Conservation (phyloP, 2,797 vertebrate genomes). For the Miichthys miiuy region DNA sequence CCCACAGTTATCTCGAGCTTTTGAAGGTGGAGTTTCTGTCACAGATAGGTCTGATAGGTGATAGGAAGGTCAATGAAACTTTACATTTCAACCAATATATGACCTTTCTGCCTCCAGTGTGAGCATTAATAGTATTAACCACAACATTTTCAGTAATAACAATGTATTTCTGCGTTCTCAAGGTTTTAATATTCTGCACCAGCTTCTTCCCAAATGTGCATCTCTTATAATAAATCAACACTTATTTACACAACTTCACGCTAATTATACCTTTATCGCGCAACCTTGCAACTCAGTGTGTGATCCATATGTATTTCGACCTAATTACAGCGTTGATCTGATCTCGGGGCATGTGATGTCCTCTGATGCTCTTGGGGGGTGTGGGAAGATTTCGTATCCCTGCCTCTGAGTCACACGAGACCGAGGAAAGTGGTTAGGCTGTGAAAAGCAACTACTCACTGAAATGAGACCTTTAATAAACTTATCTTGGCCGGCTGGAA, state of each 20-base stretch:
- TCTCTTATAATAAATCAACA: slow-evolving; percentile 17
- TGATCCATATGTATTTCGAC: slow-evolving; percentile 62
- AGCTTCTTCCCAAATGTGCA: slow-evolving; percentile 14
- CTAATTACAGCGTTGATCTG: slow-evolving; percentile 70
- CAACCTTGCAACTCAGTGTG: slow-evolving; percentile 54
- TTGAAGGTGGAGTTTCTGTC: slow-evolving; percentile 31
- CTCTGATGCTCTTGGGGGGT: slow-evolving; percentile 32
- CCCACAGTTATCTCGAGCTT: slow-evolving; percentile 50
- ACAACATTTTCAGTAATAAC: neutral
- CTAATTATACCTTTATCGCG: slow-evolving; percentile 64
- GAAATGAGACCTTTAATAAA: slow-evolving; percentile 79
- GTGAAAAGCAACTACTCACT: slow-evolving; percentile 57
- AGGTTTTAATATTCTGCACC: neutral
- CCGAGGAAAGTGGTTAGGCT: slow-evolving; percentile 67
- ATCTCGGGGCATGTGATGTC: slow-evolving; percentile 48
- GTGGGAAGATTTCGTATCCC: slow-evolving; percentile 71
- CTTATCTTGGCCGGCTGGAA: slow-evolving; percentile 66
- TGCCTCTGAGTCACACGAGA: slow-evolving; percentile 71
- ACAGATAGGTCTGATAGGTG: slow-evolving; percentile 19
- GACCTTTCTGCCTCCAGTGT: neutral
- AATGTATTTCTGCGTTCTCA: neutral
- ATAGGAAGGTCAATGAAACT: slow-evolving; percentile 42
- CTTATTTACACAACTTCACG: slow-evolving; percentile 33
- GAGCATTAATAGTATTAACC: neutral
- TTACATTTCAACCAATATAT: neutral